A percentile compares a stretch with the other conserved stretches of the same genome.
Conservation (phyloP, 2,888 invertebrate species). For the Atethmia centrago region DNA sequence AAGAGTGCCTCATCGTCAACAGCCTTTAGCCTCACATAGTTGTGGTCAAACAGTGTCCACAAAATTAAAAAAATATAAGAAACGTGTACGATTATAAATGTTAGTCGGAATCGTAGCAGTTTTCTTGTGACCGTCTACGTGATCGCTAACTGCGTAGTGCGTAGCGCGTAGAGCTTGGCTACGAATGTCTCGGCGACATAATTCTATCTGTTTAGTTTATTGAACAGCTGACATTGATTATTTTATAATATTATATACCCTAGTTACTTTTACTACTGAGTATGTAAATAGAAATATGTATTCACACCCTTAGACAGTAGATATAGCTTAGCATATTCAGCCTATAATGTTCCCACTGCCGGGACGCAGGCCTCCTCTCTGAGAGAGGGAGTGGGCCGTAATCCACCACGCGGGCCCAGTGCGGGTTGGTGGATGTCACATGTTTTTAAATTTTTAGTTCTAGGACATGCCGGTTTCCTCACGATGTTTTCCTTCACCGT, state of each 20-base stretch:
- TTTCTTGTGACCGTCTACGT: conserved; percentile 35
- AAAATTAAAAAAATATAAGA: neutral
- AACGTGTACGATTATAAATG: neutral
- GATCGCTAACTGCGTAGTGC: conserved; percentile 37
- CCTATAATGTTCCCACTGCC: no score
- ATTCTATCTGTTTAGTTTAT: conserved; percentile 4
- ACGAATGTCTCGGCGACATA: conserved; percentile 17
- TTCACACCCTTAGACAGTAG: neutral
- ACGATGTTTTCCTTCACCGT: no score
- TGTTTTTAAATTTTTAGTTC: no score
- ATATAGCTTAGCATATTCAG: no score
- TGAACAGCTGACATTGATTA: neutral
- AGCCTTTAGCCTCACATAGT: neutral
- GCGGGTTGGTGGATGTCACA: no score
- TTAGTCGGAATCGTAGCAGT: conserved; percentile 29
- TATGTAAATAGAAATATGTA: neutral
- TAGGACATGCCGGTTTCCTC: no score
- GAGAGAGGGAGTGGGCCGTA: no score
- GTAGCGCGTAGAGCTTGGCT: conserved; percentile 54
- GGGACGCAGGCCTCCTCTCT: no score
- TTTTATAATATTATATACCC: neutral
- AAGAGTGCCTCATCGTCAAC: neutral
- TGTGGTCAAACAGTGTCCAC: neutral
- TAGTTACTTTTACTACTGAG: neutral
- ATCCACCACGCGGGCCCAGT: no score